phyloP scores from a whole-genome alignment of 1,140 invertebrate species.

The Parapsyche elsis region DNA sequence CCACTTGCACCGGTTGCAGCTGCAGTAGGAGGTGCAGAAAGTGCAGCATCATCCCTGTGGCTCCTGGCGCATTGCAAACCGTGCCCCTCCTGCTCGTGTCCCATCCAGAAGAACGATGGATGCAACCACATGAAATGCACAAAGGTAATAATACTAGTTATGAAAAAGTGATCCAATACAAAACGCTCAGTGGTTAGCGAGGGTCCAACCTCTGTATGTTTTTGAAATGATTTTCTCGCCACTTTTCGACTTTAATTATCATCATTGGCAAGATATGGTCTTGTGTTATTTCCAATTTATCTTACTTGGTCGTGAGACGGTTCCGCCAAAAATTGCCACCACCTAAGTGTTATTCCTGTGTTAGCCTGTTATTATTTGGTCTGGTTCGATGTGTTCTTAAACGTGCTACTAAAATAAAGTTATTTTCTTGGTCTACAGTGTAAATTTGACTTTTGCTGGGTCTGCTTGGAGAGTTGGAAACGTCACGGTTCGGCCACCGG shows the following conservation, averaged over 20 bases:
- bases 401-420: background rate
- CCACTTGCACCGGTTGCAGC: constrained; percentile 74
- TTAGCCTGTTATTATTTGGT: too few relatives aligned
- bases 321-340: too few relatives aligned
- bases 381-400: too few relatives aligned
- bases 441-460: constrained; percentile 83
- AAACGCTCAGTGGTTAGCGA: too few relatives aligned
- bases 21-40: constrained; percentile 72
- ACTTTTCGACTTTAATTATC: too few relatives aligned
- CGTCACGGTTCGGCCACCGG: constrained; percentile 78
- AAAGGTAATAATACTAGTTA: constrained; percentile 66
- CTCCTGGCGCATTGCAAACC: constrained; percentile 80
- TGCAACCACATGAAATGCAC: constrained; percentile 85
- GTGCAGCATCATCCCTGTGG: constrained; percentile 79
- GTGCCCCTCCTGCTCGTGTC: constrained; percentile 79
- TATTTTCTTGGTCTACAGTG: constrained; percentile 66
- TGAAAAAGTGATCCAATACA: too few relatives aligned
- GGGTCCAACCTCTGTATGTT: too few relatives aligned
- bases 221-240: too few relatives aligned
- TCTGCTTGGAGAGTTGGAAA: constrained; percentile 81
- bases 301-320: too few relatives aligned
- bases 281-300: too few relatives aligned
- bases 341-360: too few relatives aligned
- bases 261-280: too few relatives aligned
- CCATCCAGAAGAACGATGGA: constrained; percentile 83